Base-by-base conservation (phyloP, 2,113 vertebrate species). In the Eidolon helvum region DNA sequence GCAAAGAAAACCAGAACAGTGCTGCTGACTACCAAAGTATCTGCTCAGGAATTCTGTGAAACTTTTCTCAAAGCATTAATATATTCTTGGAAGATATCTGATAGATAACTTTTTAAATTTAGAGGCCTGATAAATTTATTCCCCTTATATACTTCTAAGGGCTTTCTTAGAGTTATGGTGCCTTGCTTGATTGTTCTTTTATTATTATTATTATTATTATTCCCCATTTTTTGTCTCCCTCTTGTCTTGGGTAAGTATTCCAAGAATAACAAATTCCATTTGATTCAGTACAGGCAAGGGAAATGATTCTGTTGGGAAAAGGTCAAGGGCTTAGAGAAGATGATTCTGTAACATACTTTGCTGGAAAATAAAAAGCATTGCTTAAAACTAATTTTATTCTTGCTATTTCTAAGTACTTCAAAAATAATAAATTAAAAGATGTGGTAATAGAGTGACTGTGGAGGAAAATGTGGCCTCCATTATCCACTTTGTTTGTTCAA, bases 341-440 rank as follows among this genome's bases (percentile, higher is more conserved):
- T 87, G 61, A 93, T 94, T 94, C 71, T 90, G 35, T 26, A 43
- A 30, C 61, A 30, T 89, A 72, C 66, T 97, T 91, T 87, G 75
- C 65, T 82, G 55, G 21, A 92, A 40, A 24, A 92, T 82, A 35
- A 90, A 71, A 30, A 78, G 3, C 35, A 97, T 95, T 95, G 86
- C 92, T 45, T 94, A 75, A 79, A 43, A 57, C 95, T 72, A 72
- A 94, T 97, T 97, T 88, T 88, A 85, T 86, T 87, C 48, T 77
- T 92, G 57, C 35, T 94, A 38, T 68, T 71, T 19, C 71, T 38
- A 93, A 96, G 38, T 75, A 53, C 16, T 97, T 85, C 59, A 91
- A 69, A 35, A 93, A 35, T 94, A 96, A 87, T 84, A 45, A 96
- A 66, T 96, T 94, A 92, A 90, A 97, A 87, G 63, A 94, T 72